Conservation (phyloP, 1,140 invertebrate genomes). For the Berghia stephanieae region DNA sequence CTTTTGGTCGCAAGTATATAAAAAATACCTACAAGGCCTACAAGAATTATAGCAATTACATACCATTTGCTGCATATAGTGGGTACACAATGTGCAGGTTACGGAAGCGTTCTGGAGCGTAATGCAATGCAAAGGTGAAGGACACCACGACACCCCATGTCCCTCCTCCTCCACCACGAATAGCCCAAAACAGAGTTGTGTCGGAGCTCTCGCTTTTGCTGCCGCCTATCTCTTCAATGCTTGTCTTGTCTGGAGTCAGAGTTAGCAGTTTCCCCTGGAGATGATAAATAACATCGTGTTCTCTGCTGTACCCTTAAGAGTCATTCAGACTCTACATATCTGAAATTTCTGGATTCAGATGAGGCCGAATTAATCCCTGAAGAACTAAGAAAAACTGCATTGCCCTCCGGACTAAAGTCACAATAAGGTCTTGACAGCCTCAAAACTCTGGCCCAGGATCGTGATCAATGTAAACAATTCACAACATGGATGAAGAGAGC, state of each 20-base stretch:
- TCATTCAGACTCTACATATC: not conserved
- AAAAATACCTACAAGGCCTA: too few relatives aligned
- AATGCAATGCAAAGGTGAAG: slow-evolving; percentile 43
- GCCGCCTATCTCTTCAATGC: slow-evolving; percentile 5
- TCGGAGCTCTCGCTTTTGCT: not conserved
- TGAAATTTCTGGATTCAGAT: not conserved
- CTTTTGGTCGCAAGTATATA: too few relatives aligned
- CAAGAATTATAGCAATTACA: too few relatives aligned
- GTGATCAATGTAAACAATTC: not conserved
- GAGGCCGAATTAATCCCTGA: not conserved
- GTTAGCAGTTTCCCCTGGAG: slow-evolving; percentile 18
- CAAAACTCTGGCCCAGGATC: slow-evolving; percentile 35
- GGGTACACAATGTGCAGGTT: too few relatives aligned
- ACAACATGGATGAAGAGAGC: too few relatives aligned
- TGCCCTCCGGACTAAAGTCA: slow-evolving; percentile 9
- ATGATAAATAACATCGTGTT: not conserved
- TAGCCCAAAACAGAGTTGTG: slow-evolving; percentile 50
- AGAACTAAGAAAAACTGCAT: not conserved
- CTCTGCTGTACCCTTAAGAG: too few relatives aligned
- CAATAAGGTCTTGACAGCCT: slow-evolving; percentile 39
- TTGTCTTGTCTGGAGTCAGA: slow-evolving; percentile 11
- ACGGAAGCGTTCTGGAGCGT: slow-evolving; percentile 28
- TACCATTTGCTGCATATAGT: too few relatives aligned
- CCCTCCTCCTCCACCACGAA: slow-evolving; percentile 50
- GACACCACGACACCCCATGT: slow-evolving; percentile 45